Evolutionary conservation across 2,888 invertebrate species (phyloP), one percentile per base, ranked within the genome.

Genomic region (Melinaea marsaeus): DNA sequence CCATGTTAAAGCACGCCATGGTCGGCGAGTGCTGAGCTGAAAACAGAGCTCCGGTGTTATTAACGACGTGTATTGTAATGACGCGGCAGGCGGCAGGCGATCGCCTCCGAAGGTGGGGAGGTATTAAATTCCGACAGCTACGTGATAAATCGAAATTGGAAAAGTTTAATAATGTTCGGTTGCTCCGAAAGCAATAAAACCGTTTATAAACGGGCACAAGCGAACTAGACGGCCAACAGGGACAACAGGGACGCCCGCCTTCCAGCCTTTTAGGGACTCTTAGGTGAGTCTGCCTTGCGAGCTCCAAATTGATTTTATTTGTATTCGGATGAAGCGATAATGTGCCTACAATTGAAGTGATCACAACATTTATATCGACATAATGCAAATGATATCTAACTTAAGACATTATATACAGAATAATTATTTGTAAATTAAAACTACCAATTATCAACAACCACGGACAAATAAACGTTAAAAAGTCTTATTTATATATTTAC

Each of bases 101-200:
- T 89, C 90, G 90, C 88, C 90, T 88, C 83, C 88, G 89, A 90
- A 90, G 90, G 90, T 90, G 88, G 89, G 90, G 90, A 88, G 90
- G 90, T 90, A 90, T 90, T 90, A 90, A 90, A 90, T 90, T 90
- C 90, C 90, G 90, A 90, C 90, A 90, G 90, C 90, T 90, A 90
- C 90, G 90, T 90, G 90, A 90, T 90, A 90, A 91, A 90, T 90
- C 90, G 90, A 90, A 91, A 91, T 91, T 91, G 90, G 91, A 90
- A 91, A 91, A 91, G 90, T 91, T 91, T 91, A 91, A 91, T 91
- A 91, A 91, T 90, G 91, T 90, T 90, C 90, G 90, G 90, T 90
- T 90, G 90, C 90, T 90, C 90, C 90, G 89, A 90, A 90, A 89
- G 90, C 91, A 90, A 91, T 90, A 91, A 91, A 91, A 91, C 88